Evolutionary conservation across 2,888 invertebrate genomes (phyloP).

Genomic region (Agrotis segetum): DNA sequence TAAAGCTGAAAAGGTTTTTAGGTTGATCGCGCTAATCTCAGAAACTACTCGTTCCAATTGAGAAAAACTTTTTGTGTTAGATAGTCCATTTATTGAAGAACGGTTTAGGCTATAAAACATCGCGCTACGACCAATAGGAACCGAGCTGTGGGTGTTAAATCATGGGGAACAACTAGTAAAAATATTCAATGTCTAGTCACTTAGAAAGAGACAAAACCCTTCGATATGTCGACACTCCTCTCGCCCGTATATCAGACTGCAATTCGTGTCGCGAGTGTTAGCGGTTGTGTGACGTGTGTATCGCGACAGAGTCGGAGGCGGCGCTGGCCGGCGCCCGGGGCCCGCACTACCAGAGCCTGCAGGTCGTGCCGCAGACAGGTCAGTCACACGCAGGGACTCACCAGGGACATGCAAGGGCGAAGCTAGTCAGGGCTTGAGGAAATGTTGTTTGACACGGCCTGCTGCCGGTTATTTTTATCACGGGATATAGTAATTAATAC

Average conservation of each 20-base stretch:
- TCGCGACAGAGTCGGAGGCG: slow-evolving; percentile 51
- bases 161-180: too few relatives aligned
- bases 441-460: slow-evolving; percentile 9
- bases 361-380: slow-evolving; percentile 93
- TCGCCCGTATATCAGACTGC: slow-evolving; percentile 16
- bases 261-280: slow-evolving; percentile 8
- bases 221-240: too few relatives aligned
- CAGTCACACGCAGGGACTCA: slow-evolving; percentile 60
- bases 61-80: too few relatives aligned
- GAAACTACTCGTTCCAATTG: too few relatives aligned
- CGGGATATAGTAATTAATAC: background rate
- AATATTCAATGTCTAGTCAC: too few relatives aligned
- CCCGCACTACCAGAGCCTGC: slow-evolving; percentile 92
- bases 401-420: background rate
- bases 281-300: slow-evolving; percentile 43
- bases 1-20: too few relatives aligned
- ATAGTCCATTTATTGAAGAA: too few relatives aligned
- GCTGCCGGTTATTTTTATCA: background rate
- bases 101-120: too few relatives aligned
- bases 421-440: background rate
- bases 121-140: too few relatives aligned
- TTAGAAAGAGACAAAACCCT: too few relatives aligned
- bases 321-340: slow-evolving; percentile 86
- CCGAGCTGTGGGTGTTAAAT: too few relatives aligned
- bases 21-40: too few relatives aligned